These are phyloP conservation scores for Myotis yumanensis DNA, from an alignment of 2,113 vertebrate genomes.

Conservation along the genomic window DNA sequence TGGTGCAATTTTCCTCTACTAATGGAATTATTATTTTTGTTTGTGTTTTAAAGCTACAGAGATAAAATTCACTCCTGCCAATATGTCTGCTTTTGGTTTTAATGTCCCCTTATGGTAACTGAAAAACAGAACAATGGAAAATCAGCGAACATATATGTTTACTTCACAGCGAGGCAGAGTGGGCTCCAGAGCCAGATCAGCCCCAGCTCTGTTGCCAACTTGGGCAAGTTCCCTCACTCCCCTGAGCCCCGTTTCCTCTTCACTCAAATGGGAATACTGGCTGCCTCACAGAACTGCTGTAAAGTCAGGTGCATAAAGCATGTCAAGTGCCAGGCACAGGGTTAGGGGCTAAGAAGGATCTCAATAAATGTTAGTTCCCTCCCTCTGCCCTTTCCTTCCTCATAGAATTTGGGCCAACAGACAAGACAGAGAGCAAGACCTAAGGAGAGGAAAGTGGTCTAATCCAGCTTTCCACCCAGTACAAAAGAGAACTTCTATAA, in stretches of 20 bases:
- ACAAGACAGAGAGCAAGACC: neutral
- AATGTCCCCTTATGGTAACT: conserved; percentile 40
- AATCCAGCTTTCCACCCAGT: neutral
- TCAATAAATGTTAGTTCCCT: neutral
- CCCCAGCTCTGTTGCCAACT: neutral
- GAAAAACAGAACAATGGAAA: conserved; percentile 8
- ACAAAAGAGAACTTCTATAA: neutral
- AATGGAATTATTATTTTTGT: conserved; percentile 78
- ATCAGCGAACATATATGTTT: neutral
- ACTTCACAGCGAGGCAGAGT: neutral
- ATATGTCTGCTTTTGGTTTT: conserved; percentile 64
- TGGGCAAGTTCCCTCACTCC: neutral
- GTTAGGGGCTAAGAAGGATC: neutral
- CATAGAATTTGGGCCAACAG: neutral
- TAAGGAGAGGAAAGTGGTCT: neutral
- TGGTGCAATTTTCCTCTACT: conserved; percentile 68
- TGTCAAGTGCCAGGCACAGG: neutral
- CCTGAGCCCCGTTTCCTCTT: neutral
- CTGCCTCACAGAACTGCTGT: neutral
- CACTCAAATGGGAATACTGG: neutral
- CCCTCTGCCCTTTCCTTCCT: neutral
- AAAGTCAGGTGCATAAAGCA: neutral
- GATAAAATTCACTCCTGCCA: conserved; percentile 72
- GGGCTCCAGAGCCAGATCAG: neutral
- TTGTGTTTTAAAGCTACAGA: conserved; percentile 73